These are phyloP conservation scores for Cecidostiba fungosa DNA, from an alignment of 2,888 invertebrate genomes.

Conservation along the genomic window DNA sequence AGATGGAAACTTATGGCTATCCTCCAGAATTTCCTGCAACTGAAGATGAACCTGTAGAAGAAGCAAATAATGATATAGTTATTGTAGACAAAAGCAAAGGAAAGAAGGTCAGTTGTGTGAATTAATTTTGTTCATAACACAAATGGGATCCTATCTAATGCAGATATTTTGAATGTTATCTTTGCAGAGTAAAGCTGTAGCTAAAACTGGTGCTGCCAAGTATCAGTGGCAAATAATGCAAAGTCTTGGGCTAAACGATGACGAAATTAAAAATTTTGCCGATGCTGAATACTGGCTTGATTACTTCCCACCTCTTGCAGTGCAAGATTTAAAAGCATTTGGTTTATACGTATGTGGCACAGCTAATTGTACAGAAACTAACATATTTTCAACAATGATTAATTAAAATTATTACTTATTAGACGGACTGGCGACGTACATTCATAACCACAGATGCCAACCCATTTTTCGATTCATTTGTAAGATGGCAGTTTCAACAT, in stretches of 20 bases:
- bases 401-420: conserved; percentile 54
- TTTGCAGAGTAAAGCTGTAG: conserved; percentile 93
- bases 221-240: conserved; percentile 99
- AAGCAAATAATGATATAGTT: conserved; percentile 82
- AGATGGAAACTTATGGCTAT: conserved; percentile 94
- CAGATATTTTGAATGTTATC: background rate
- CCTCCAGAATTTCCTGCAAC: conserved; percentile 94
- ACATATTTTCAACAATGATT: conserved; percentile 41
- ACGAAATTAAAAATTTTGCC: conserved; percentile 96
- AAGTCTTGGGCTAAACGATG: conserved; percentile 92
- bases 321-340: conserved; percentile 92
- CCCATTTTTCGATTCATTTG: conserved; percentile 98
- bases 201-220: conserved; percentile 93
- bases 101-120: conserved; percentile 84
- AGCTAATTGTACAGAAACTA: conserved; percentile 15
- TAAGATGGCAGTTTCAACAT: conserved; percentile 96
- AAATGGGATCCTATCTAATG: background rate
- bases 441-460: conserved; percentile 99
- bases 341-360: conserved; percentile 90
- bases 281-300: conserved; percentile 96
- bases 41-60: conserved; percentile 78
- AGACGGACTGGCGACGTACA: conserved; percentile 98
- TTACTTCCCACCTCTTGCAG: conserved; percentile 96
- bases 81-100: conserved; percentile 95
- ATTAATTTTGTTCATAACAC: background rate